Conservation (phyloP, 1,140 invertebrate genomes). For the Magallana ariakensis region DNA sequence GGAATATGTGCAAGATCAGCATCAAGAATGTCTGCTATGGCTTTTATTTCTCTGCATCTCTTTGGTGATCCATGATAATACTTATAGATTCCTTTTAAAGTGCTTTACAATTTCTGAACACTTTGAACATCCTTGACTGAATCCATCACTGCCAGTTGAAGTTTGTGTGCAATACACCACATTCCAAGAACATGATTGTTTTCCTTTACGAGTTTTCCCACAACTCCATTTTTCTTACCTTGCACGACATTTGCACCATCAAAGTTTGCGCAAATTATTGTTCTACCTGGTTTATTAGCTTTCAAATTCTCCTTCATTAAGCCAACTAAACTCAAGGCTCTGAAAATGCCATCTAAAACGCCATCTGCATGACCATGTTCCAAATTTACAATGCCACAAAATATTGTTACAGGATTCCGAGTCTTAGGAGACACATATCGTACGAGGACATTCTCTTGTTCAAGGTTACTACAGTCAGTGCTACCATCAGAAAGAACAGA, state of each 20-base stretch:
- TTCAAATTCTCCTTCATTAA: slow-evolving; percentile 7
- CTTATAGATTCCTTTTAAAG: slow-evolving; percentile 40
- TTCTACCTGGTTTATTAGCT: neutral
- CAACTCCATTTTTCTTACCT: slow-evolving; percentile 35
- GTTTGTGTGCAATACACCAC: slow-evolving; percentile 44
- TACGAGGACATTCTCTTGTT: slow-evolving; percentile 31
- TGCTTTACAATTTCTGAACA: slow-evolving; percentile 40
- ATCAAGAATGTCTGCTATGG: slow-evolving; percentile 22
- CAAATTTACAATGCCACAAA: neutral
- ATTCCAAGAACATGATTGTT: slow-evolving; percentile 33
- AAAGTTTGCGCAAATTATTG: slow-evolving; percentile 41
- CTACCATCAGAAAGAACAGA: slow-evolving; percentile 37
- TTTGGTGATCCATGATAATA: slow-evolving; percentile 31
- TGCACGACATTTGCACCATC: slow-evolving; percentile 46
- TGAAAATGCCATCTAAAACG: neutral
- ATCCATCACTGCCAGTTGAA: slow-evolving; percentile 45
- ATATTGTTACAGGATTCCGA: slow-evolving; percentile 4
- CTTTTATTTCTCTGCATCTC: slow-evolving; percentile 21
- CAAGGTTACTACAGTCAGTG: neutral
- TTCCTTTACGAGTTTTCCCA: slow-evolving; percentile 15
- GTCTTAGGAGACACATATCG: neutral
- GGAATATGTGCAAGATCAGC: slow-evolving; percentile 28
- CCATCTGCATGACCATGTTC: slow-evolving; percentile 25
- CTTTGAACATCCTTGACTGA: slow-evolving; percentile 36
- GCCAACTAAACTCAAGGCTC: too few species aligned